These are phyloP conservation scores for Canis aureus DNA, from an alignment of 2,113 vertebrate species.

Conservation along the genomic window DNA sequence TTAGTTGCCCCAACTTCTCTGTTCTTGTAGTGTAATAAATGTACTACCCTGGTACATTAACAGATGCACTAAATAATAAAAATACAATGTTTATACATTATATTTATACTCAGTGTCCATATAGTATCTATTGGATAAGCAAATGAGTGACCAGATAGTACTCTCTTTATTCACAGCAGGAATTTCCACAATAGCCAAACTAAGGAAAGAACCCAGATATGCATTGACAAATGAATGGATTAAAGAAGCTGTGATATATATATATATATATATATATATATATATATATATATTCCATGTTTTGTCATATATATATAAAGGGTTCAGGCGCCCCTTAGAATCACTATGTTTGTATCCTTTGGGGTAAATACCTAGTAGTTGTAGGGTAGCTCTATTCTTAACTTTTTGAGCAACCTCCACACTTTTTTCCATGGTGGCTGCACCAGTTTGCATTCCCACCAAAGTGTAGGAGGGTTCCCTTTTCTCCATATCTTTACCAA, in stretches of 20 bases:
- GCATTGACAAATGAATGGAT: no score
- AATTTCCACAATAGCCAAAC: no score
- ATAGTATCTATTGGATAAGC: not conserved
- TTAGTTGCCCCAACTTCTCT: not conserved
- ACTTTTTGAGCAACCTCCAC: not conserved
- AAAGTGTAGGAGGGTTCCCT: not conserved
- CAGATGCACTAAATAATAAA: no score
- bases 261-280: not conserved
- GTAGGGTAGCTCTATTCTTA: not conserved
- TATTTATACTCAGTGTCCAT: not conserved
- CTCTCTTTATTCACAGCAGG: no score
- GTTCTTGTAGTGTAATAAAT: not conserved
- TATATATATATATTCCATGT: no score
- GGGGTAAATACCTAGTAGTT: not conserved
- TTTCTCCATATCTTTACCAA: not conserved
- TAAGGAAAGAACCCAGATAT: no score
- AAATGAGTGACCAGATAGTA: not conserved
- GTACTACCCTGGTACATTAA: not conserved
- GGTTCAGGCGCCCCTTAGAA: not conserved
- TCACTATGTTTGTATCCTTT: not conserved
- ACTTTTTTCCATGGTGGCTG: not conserved
- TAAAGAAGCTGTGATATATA: no score
- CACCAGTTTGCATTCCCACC: not conserved
- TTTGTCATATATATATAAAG: not conserved
- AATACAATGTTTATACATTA: not conserved